Conservation (phyloP, 1,140 invertebrate genomes). For the Papilio aristodemus region DNA sequence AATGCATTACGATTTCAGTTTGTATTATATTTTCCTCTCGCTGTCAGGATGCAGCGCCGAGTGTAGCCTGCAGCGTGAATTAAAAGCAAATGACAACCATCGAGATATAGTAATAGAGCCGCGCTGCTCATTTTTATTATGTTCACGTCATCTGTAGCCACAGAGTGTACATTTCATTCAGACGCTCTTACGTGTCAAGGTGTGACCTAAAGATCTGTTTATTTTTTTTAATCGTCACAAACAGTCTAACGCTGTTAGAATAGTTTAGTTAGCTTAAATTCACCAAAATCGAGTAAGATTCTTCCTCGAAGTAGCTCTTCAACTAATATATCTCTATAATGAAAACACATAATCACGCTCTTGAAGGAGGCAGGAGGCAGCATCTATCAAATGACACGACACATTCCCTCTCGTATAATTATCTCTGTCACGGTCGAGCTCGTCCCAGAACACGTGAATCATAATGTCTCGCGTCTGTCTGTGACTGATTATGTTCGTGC, state of each 20-base stretch:
- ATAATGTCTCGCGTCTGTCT: constrained; percentile 8
- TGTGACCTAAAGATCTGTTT: too few species aligned
- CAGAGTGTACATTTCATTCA: too few species aligned
- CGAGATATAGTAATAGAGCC: too few species aligned
- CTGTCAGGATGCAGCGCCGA: neutral
- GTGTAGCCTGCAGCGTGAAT: neutral
- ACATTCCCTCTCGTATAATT: constrained; percentile 13
- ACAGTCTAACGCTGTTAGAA: too few species aligned
- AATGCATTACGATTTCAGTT: neutral
- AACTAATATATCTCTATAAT: too few species aligned
- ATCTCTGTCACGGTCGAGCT: constrained; percentile 3
- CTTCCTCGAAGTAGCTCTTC: too few species aligned
- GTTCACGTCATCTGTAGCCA: too few species aligned
- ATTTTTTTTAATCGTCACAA: too few species aligned
- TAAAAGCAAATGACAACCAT: constrained; percentile 2
- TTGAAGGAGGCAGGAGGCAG: neutral
- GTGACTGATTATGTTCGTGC: constrained; percentile 2
- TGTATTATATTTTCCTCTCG: neutral
- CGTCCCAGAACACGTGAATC: neutral
- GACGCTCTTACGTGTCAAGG: too few species aligned
- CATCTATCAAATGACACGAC: constrained; percentile 13
- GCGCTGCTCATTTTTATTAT: too few species aligned
- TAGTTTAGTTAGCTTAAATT: too few species aligned
- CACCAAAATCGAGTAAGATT: too few species aligned
- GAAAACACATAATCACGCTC: constrained; percentile 1